These are phyloP conservation scores for Peromyscus californicus DNA, from an alignment of 2,113 vertebrate species.

Conservation along the genomic window DNA sequence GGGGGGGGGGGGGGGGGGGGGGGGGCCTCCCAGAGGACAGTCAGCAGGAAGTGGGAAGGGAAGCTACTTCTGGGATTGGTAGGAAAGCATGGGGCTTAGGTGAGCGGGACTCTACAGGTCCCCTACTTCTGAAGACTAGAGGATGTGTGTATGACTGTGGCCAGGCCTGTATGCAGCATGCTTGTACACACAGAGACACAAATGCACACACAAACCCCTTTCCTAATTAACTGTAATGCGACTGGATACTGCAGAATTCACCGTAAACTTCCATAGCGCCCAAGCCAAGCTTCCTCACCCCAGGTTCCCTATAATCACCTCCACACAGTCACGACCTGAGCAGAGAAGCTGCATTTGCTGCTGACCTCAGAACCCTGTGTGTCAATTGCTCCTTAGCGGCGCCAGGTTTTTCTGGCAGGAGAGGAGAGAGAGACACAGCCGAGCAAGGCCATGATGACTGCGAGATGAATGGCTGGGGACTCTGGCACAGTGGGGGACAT, in stretches of 20 bases:
- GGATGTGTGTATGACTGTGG: background rate
- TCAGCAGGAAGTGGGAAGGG: background rate
- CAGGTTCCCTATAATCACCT: background rate
- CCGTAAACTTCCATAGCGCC: background rate
- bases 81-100: rapidly evolving
- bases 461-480: background rate
- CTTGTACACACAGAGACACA: background rate
- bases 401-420: background rate
- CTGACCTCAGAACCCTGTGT: background rate
- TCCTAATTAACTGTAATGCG: rapidly evolving
- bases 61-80: rapidly evolving
- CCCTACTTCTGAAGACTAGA: background rate
- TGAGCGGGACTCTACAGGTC: background rate
- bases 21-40: background rate
- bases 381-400: background rate
- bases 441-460: background rate
- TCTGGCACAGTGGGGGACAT: background rate
- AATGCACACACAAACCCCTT: rapidly evolving
- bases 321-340: background rate
- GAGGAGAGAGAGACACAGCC: background rate
- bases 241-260: background rate
- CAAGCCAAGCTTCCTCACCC: background rate
- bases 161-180: rapidly evolving
- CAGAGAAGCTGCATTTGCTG: background rate
- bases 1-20: too few species aligned